Base-by-base conservation (phyloP, 2,113 vertebrate species). In the Verasper variegatus region DNA sequence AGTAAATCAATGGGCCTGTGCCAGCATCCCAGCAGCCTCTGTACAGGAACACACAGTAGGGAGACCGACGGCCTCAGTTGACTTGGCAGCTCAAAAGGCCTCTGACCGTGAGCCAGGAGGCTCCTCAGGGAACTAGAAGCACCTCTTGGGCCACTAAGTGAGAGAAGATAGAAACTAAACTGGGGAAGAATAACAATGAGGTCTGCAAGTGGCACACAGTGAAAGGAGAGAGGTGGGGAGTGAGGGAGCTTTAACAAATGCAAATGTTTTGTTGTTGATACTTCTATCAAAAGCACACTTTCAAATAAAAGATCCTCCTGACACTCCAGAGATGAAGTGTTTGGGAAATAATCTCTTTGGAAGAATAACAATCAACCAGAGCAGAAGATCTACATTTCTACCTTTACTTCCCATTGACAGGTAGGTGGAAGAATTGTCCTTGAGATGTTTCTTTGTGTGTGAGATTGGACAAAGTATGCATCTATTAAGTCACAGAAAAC, bases 31-130 rank as follows among this genome's bases (percentile, higher is more conserved):
- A 71, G 85, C 80, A 80, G 88, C 78, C 71, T 80, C 85, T 5
- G 42, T 66, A 76, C 85, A 60, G 87, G 74, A 88, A 82, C 81
- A 74, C 90, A 82, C 86, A 83, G 87, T 71, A 15, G 88, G 78
- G 88, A 85, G 61, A 90, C 66, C 74, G 23, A 77, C 66, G 56
- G 88, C 81, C 90, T 92, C 81, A 69, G 90, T 84, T 91, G 91
- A 91, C 86, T 91, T 88, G 88, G 88, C 86, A 89, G 88, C 89
- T 91, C 82, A 84, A 90, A 86, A 78, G 86, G 78, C 82, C 86
- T 88, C 85, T 91, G 91, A 93, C 87, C 73, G 73, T 15, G 70
- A 88, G 90, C 92, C 89, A 93, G 85, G 68, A 54, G 74, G 71
- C 76, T 88, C 92, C 91, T 88, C 59, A 1, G 88, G 82, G 90